Base-by-base conservation (phyloP, 2,113 vertebrate species). In the Lophius piscatorius region DNA sequence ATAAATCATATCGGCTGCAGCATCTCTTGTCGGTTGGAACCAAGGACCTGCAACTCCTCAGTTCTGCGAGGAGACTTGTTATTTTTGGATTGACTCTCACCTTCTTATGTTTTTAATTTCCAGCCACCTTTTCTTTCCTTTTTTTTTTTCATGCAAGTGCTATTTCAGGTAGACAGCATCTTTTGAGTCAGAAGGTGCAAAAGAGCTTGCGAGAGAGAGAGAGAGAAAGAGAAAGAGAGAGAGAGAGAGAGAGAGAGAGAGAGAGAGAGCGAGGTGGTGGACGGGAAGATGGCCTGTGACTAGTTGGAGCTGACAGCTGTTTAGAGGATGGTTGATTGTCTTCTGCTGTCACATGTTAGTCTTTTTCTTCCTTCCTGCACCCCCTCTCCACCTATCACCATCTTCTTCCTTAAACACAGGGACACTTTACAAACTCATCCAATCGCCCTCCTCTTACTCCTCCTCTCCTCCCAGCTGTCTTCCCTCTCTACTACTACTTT, bases 141-240 rank as follows among this genome's bases (percentile, higher is more conserved):
- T 1, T 23, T 21, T 8, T 52, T 29, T 34, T 24, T 28, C 8
- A 7, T 63, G 72, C 42, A 60, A 42, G 67, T 80, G 68, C 75
- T 86, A 86, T 88, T 88, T 80, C 72, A 76, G 82, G 84, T 59
- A 73, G 63, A 45, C 2, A 34, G n/a, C n/a, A n/a, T n/a, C n/a
- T n/a, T n/a, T n/a, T n/a, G n/a, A n/a, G n/a, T n/a, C n/a, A n/a
- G n/a, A n/a, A n/a, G n/a, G n/a, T n/a, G n/a, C n/a, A n/a, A n/a
- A n/a, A n/a, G 59, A 62, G 62, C 62, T 68, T 52, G 45, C 73
- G 40, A 26, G 20, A n/a, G 8, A 1, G 10, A 4, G 10, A n/a
- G n/a, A n/a, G n/a, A n/a, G n/a, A n/a, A n/a, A n/a, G n/a, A n/a
- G n/a, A n/a, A 26, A 3, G 1, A 29, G 9, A 16, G 0, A n/a